Percentiles rank a stretch among this genome's conserved stretches.
These are phyloP conservation scores for Yponomeuta evonymella DNA, from an alignment of 2,888 invertebrate genomes.

Conservation along the genomic window DNA sequence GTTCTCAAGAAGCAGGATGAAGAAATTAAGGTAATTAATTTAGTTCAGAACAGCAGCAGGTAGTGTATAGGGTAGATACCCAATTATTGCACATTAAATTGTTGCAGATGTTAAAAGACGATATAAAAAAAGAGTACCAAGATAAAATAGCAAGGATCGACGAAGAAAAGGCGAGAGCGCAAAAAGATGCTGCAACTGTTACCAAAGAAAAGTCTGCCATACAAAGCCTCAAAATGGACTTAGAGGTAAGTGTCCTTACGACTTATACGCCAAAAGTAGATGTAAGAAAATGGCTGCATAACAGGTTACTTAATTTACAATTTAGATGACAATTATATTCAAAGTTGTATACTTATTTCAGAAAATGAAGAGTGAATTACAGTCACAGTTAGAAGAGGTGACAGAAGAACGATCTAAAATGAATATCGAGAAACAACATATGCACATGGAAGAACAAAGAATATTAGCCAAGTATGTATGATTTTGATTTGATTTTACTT, in stretches of 20 bases:
- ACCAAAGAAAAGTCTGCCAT: conserved; percentile 58
- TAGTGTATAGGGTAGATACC: neutral
- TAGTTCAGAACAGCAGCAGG: neutral
- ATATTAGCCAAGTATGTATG: conserved; percentile 62
- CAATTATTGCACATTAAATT: too few species aligned
- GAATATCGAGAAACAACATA: conserved; percentile 57
- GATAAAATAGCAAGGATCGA: conserved; percentile 59
- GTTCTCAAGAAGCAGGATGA: conserved; percentile 76
- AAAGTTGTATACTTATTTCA: conserved; percentile 23
- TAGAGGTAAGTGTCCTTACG: conserved; percentile 44
- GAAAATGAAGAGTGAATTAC: conserved; percentile 64
- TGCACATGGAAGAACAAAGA: conserved; percentile 64
- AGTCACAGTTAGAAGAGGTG: conserved; percentile 61
- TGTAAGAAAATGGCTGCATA: neutral
- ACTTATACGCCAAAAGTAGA: neutral
- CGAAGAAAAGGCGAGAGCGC: conserved; percentile 50
- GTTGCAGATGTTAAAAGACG: conserved; percentile 53
- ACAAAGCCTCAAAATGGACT: conserved; percentile 54
- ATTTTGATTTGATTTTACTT: conserved; percentile 6
- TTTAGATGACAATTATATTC: neutral
- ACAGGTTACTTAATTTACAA: neutral
- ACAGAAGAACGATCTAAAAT: conserved; percentile 58
- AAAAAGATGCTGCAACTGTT: conserved; percentile 48
- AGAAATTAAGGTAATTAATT: conserved; percentile 70
- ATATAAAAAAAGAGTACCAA: conserved; percentile 59